Evolutionary conservation across 1,140 invertebrate species (phyloP).

Genomic region (Copidosoma floridanum): DNA sequence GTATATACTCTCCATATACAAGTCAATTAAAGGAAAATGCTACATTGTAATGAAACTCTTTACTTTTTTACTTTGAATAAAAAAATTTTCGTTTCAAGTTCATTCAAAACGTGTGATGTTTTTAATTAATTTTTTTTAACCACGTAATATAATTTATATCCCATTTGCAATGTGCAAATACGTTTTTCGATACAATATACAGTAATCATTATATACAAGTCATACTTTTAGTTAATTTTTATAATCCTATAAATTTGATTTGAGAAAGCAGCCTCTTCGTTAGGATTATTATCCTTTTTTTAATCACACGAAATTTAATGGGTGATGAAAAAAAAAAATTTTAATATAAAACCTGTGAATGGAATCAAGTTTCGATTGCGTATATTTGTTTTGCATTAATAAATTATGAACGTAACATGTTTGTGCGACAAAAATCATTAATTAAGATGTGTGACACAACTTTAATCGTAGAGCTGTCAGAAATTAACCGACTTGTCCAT

Average conservation of each 20-base stretch:
- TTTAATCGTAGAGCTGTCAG: too few species aligned
- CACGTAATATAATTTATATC: constrained; percentile 53
- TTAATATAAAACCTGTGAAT: too few species aligned
- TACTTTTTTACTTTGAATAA: constrained; percentile 9
- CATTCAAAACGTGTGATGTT: constrained; percentile 2
- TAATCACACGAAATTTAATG: too few species aligned
- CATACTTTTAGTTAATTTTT: constrained; percentile 43
- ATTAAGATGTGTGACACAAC: too few species aligned
- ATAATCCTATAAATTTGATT: constrained; percentile 47
- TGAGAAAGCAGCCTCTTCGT: constrained; percentile 49
- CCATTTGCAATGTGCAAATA: constrained; percentile 38
- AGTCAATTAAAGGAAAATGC: constrained; percentile 38
- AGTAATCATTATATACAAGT: constrained; percentile 29
- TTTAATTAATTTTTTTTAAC: constrained; percentile 39
- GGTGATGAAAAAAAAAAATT: too few species aligned
- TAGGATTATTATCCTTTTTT: too few species aligned
- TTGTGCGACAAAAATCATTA: too few species aligned
- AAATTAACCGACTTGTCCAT: too few species aligned
- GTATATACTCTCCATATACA: constrained; percentile 37
- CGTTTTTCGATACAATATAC: constrained; percentile 24
- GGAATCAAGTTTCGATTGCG: too few species aligned
- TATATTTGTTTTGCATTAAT: too few species aligned
- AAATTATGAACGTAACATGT: too few species aligned
- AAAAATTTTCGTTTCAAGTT: constrained; percentile 8
- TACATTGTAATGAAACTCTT: too few species aligned